These are phyloP conservation scores for Ophthalmolycus amberensis DNA, from an alignment of 2,113 vertebrate genomes.

Conservation along the genomic window DNA sequence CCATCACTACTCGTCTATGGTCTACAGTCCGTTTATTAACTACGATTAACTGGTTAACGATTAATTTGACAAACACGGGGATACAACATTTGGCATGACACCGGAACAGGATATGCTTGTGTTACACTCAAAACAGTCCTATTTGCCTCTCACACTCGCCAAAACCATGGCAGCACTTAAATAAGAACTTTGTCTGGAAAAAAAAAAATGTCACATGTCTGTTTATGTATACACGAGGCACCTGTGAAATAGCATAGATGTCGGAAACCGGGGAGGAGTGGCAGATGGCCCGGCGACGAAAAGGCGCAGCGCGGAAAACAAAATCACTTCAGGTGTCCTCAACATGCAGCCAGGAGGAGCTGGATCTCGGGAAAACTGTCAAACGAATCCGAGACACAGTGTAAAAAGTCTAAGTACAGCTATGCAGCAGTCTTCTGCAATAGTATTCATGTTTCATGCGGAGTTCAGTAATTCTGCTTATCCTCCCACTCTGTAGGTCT, in stretches of 20 bases:
- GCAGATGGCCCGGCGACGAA: constrained; percentile 78
- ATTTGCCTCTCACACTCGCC: background rate
- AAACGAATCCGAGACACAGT: constrained; percentile 68
- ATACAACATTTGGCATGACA: background rate
- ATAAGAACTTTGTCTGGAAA: background rate
- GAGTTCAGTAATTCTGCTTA: background rate
- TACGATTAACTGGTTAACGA: background rate
- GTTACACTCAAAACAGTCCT: constrained; percentile 51
- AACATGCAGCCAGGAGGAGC: constrained; percentile 35
- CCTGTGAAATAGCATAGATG: constrained; percentile 51
- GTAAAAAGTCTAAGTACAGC: constrained; percentile 68
- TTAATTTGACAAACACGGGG: background rate
- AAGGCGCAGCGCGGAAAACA: constrained; percentile 58
- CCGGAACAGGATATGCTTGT: constrained; percentile 59
- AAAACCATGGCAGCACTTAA: fast-evolving
- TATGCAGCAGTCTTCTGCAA: background rate
- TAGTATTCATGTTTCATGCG: background rate
- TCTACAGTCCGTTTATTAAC: background rate
- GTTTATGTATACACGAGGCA: no score
- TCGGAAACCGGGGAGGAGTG: constrained; percentile 69
- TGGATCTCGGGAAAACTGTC: constrained; percentile 61
- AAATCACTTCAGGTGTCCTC: constrained; percentile 27
- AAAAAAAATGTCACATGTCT: background rate
- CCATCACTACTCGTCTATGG: background rate
- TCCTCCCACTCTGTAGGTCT: constrained; percentile 71